A percentile compares a stretch with the other conserved stretches of the same genome.
Evolutionary conservation across 2,888 invertebrate species (phyloP).

Genomic region (Griposia aprilina): DNA sequence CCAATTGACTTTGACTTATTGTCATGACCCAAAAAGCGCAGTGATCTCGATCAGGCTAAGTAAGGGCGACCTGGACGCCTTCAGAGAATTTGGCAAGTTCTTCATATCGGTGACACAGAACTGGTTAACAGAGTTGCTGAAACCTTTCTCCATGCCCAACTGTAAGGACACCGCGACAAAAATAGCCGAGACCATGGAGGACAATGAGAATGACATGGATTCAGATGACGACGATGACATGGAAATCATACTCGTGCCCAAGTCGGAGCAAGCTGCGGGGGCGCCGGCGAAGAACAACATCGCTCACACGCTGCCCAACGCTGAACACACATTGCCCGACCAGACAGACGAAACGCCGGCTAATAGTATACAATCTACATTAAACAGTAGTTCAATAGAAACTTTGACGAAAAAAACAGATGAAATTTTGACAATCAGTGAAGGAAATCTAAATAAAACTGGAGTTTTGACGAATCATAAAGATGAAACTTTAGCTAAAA

Average conservation of each 20-base stretch:
- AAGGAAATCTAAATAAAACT: slow-evolving; percentile 2
- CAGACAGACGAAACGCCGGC: neutral
- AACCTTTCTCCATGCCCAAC: slow-evolving; percentile 65
- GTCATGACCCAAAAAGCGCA: slow-evolving; percentile 67
- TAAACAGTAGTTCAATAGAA: slow-evolving; percentile 12
- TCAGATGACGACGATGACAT: slow-evolving; percentile 57
- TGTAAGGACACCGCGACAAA: slow-evolving; percentile 63
- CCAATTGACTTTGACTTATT: slow-evolving; percentile 72
- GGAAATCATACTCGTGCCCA: slow-evolving; percentile 41
- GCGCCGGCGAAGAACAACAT: neutral
- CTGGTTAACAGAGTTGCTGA: slow-evolving; percentile 75
- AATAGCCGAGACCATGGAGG: slow-evolving; percentile 61
- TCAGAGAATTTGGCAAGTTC: slow-evolving; percentile 79
- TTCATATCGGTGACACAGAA: slow-evolving; percentile 71
- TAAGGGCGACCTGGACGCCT: slow-evolving; percentile 72
- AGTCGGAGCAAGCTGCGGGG: neutral
- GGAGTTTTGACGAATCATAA: slow-evolving; percentile 4
- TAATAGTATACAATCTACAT: neutral
- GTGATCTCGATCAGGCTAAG: slow-evolving; percentile 64
- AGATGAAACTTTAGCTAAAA: slow-evolving; percentile 2
- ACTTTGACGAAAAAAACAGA: slow-evolving; percentile 20
- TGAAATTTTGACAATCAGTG: slow-evolving; percentile 25
- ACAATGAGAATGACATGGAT: slow-evolving; percentile 43
- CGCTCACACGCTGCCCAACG: neutral
- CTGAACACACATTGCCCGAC: neutral